These are phyloP conservation scores for Agapornis roseicollis DNA, from an alignment of 2,113 vertebrate genomes.

Conservation along the genomic window DNA sequence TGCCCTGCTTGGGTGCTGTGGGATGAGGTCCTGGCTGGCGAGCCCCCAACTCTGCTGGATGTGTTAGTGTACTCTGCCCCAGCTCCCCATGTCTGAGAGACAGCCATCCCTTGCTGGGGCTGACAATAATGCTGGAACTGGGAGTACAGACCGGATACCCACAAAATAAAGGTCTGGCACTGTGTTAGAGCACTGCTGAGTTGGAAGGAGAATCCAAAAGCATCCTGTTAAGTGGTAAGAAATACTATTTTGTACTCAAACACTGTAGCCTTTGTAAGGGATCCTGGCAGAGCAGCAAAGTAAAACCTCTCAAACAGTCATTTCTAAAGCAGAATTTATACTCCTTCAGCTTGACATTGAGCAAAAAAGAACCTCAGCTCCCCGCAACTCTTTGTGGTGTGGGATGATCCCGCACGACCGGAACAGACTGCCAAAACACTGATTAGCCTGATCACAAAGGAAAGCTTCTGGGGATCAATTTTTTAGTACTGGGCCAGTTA, in stretches of 20 bases:
- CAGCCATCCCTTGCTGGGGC: not conserved
- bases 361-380: slow-evolving; percentile 4
- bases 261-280: slow-evolving; percentile 56
- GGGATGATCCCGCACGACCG: not conserved
- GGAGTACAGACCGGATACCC: slow-evolving; percentile 23
- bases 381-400: not conserved
- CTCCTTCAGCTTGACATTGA: slow-evolving; percentile 21
- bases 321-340: slow-evolving; percentile 64
- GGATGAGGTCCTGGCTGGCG: rapidly evolving
- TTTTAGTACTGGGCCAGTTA: not conserved
- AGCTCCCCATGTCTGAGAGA: rapidly evolving
- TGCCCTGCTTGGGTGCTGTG: not conserved
- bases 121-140: not conserved
- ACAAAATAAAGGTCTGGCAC: slow-evolving; percentile 38
- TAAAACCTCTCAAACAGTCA: slow-evolving; percentile 1
- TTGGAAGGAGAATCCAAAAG: slow-evolving; percentile 48
- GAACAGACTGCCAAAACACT: not conserved
- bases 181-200: not conserved
- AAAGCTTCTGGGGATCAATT: not conserved
- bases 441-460: not conserved
- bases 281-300: slow-evolving; percentile 49
- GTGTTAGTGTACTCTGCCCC: not conserved
- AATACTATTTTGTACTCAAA: slow-evolving; percentile 51
- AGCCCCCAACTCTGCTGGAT: not conserved
- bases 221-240: slow-evolving; percentile 58